Base-by-base conservation (phyloP, 2,888 invertebrate genomes). In the Scaptomyza polygonia region DNA sequence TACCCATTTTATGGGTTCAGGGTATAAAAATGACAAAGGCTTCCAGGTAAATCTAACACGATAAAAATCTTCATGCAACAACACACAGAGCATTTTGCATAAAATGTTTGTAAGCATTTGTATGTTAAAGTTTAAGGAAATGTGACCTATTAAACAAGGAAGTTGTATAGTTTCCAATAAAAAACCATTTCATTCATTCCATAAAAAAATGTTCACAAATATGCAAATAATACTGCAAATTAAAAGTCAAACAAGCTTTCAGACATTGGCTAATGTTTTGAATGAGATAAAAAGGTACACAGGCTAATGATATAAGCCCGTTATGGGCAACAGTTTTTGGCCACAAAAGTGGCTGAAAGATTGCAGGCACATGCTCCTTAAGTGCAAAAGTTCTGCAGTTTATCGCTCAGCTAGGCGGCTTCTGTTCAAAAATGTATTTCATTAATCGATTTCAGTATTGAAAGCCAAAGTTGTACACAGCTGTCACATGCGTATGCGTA, bases 261-360 rank as follows among this genome's bases (percentile, higher is more conserved):
- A n/a, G n/a, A n/a, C n/a, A n/a, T 44, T 30, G 11, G 44, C 49
- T 40, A 43, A 21, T 44, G 40, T 49, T 52, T 44, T 55, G 47
- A 48, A 67, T 57, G 47, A 25, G 39, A 42, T 29, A 36, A 30
- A n/a, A 14, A 45, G 14, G 21, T n/a, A n/a, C n/a, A n/a, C n/a
- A n/a, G 12, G 47, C 47, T 58, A 58, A 72, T 57, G 51, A 73
- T 55, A 55, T 67, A 67, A 57, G 56, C 48, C 25, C 52, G 43
- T 63, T 58, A 36, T 49, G 53, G 44, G 40, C 40, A 30, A 54
- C 30, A 44, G 40, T n/a, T n/a, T n/a, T 34, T 49, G 51, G 29
- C 34, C 62, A 47, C 54, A 73, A 67, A 57, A 30, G 34, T 59
- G 69, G 39, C 52, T 47, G 63, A 72, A 55, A 53, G 71, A 65